Base-by-base conservation (phyloP, 2,113 vertebrate species). In the Charadrius vociferus region DNA sequence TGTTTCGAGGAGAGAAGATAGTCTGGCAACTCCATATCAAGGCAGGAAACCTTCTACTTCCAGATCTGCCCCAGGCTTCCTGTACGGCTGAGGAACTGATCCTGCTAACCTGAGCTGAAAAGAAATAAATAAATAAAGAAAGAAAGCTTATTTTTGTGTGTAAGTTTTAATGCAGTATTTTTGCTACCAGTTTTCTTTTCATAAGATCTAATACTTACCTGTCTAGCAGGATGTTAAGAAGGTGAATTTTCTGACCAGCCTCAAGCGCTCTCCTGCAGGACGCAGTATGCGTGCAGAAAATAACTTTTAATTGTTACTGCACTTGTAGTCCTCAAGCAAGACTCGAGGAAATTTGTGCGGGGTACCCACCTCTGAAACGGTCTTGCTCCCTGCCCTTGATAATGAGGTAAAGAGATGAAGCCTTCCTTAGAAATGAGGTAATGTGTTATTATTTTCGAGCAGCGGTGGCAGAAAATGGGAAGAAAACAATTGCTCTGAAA, bases 401-500 rank as follows among this genome's bases (percentile, higher is more conserved):
- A 97, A 96, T 65, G 50, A 74, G 88, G 91, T 92, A 86, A 91
- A 92, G 79, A 70, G 91, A 85, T 87, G 80, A 94, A 96, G 55
- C 88, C 62, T 49, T 84, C 62, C 62, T 73, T 87, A 81, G 83
- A 97, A 97, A 93, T 96, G 86, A 95, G 80, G 77, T 68, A 68
- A 97, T 97, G 94, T 0, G 2, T 97, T 97, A 90, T 65, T 96
- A 90, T 97, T 97, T 98, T 96, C 36, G 1, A 96, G 63, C 82
- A 68, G 81, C 1, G 7, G 37, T 95, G 91, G 66, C 94, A 96
- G 94, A 86, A 89, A 97, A 95, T 79, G 78, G 59, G 93, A 93
- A 82, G 73, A 87, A 93, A 97, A 95, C 93, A 90, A 87, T 96
- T 88, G 94, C 94, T 95, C 75, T 96, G 82, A 95, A 97, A 97